Evolutionary conservation across 2,888 invertebrate genomes (phyloP).

Genomic region (Drosophila percnosoma): DNA sequence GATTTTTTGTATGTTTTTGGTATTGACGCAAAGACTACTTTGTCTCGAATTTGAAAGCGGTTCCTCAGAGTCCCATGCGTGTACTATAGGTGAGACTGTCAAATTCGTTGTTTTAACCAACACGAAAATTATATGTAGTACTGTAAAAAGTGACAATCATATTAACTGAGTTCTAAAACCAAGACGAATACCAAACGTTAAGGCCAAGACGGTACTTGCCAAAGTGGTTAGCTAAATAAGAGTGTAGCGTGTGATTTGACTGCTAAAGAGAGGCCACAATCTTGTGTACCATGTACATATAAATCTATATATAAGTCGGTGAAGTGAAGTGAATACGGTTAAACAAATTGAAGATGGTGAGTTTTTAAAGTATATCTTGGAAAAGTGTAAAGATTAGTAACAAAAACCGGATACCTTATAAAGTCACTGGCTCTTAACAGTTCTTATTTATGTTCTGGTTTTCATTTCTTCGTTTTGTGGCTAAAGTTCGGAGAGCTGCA

Average conservation of each 20-base stretch:
- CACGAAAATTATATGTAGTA: slow-evolving; percentile 10
- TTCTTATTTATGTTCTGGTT: slow-evolving; percentile 5
- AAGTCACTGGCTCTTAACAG: not conserved
- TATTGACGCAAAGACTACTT: slow-evolving; percentile 55
- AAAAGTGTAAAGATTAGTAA: not conserved
- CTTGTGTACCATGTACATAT: not conserved
- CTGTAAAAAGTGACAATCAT: not conserved
- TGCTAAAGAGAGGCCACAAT: slow-evolving; percentile 16
- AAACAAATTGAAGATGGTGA: not conserved
- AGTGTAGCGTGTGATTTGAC: not conserved
- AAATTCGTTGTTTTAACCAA: slow-evolving; percentile 23
- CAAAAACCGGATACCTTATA: not conserved
- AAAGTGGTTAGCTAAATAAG: not conserved
- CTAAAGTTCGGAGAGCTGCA: slow-evolving; percentile 20
- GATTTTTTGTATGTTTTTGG: slow-evolving; percentile 12
- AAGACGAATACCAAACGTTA: not conserved
- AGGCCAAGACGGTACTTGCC: not conserved
- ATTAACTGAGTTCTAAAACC: not conserved
- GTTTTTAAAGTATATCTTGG: not conserved
- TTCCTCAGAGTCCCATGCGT: slow-evolving; percentile 32
- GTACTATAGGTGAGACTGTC: slow-evolving; percentile 32
- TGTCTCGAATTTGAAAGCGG: slow-evolving; percentile 35
- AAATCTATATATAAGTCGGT: not conserved
- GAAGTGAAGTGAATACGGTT: not conserved
- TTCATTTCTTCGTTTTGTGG: not conserved